Evolutionary conservation across 2,797 vertebrate species (phyloP).

Genomic region (Geotrypetes seraphini): DNA sequence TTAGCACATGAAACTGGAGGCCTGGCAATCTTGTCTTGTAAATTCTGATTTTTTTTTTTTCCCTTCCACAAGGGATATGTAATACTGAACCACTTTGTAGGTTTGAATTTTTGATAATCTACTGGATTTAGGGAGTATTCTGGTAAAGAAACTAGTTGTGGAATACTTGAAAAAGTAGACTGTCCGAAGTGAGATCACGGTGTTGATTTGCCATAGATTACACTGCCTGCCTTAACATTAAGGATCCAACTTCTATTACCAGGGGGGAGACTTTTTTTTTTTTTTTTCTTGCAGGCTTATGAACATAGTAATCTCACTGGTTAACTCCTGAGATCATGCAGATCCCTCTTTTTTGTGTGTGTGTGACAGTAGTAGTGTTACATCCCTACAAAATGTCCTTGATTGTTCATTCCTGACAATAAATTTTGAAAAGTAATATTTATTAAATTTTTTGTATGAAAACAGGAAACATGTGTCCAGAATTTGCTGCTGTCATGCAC

Average conservation of each 20-base stretch:
- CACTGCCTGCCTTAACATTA: conserved; percentile 83
- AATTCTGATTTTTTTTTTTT: conserved; percentile 55
- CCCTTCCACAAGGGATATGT: conserved; percentile 57
- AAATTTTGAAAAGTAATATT: conserved; percentile 97
- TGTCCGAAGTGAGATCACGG: conserved; percentile 80
- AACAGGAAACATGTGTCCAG: too few relatives aligned
- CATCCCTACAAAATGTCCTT: conserved; percentile 75
- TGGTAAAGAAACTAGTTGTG: conserved; percentile 77
- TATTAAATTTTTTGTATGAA: conserved; percentile 99
- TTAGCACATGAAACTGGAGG: conserved; percentile 57
- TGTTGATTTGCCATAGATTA: conserved; percentile 64
- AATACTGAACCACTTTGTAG: conserved; percentile 63
- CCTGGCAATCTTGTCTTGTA: conserved; percentile 61
- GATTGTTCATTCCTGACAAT: conserved; percentile 95
- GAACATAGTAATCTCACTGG: conserved; percentile 71
- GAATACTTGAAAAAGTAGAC: conserved; percentile 92
- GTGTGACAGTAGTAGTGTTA: conserved; percentile 82
- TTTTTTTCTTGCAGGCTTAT: conserved; percentile 76
- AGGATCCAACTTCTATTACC: conserved; percentile 49
- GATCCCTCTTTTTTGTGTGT: too few relatives aligned
- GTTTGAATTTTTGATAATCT: conserved; percentile 68
- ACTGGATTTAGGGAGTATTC: conserved; percentile 71
- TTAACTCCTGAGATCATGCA: conserved; percentile 74
- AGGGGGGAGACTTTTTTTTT: conserved; percentile 42
- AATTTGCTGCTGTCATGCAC: too few relatives aligned